Conservation (phyloP, 2,113 vertebrate genomes). For the Elaphurus davidianus region DNA sequence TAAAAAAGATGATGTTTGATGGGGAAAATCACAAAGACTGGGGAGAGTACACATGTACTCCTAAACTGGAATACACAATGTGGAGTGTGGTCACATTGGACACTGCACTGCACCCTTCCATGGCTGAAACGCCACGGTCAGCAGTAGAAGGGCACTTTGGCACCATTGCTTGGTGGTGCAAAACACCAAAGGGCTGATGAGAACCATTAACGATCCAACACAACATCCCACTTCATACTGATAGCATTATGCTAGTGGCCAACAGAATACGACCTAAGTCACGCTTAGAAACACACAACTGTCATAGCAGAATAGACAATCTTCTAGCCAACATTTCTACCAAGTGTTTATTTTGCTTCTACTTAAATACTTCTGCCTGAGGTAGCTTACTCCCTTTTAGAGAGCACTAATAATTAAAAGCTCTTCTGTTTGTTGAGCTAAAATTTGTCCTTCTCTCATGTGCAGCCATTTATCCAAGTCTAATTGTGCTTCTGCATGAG, state of each 20-base stretch:
- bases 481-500: not conserved
- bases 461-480: not conserved
- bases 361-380: not conserved
- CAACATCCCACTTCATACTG: not conserved
- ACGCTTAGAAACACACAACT: not conserved
- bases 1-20: not conserved
- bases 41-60: not conserved
- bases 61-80: not conserved
- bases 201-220: not conserved
- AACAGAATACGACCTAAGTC: not conserved
- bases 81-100: no score
- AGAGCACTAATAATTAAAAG: slow-evolving; percentile 14
- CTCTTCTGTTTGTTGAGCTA: not conserved
- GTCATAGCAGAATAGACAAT: not conserved
- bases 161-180: not conserved
- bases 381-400: not conserved
- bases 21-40: not conserved
- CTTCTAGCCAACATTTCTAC: not conserved
- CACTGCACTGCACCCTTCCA: accelerated
- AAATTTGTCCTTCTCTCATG: not conserved
- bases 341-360: not conserved
- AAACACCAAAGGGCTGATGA: not conserved
- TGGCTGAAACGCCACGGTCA: not conserved
- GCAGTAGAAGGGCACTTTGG: not conserved
- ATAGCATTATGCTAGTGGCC: not conserved